These are phyloP conservation scores for Xylota segnis DNA, from an alignment of 2,888 invertebrate species.

Conservation along the genomic window DNA sequence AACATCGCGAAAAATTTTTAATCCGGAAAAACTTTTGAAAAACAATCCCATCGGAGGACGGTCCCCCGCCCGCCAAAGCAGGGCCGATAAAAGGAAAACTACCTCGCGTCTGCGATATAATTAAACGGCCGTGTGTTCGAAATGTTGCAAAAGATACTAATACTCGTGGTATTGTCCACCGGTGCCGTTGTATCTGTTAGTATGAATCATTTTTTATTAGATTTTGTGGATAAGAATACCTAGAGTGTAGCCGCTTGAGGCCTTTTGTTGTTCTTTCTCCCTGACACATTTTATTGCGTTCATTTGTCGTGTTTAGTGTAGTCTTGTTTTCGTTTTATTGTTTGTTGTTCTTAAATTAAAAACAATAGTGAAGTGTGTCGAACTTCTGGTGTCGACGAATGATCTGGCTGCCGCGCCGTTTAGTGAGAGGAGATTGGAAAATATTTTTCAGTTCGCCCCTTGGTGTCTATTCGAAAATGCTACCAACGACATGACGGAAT, in stretches of 20 bases:
- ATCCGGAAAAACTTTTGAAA: constrained; percentile 58
- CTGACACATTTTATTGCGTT: constrained; percentile 58
- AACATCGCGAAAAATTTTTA: constrained; percentile 50
- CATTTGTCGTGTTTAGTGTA: constrained; percentile 16
- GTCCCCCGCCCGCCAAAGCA: constrained; percentile 42
- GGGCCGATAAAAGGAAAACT: constrained; percentile 23
- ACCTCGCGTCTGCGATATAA: constrained; percentile 55
- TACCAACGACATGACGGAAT: constrained; percentile 37
- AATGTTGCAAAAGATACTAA: constrained; percentile 65
- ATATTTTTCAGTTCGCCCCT: constrained; percentile 42
- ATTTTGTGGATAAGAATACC: constrained; percentile 55
- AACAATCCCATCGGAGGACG: constrained; percentile 17
- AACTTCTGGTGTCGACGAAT: constrained; percentile 55
- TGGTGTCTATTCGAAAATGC: constrained; percentile 46
- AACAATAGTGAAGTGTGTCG: constrained; percentile 54
- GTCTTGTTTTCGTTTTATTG: constrained; percentile 13
- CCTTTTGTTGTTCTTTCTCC: constrained; percentile 51
- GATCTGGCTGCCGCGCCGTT: background rate
- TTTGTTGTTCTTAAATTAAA: constrained; percentile 58
- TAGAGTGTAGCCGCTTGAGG: background rate
- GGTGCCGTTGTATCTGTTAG: constrained; percentile 74
- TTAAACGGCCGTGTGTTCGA: constrained; percentile 49
- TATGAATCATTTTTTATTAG: constrained; percentile 72
- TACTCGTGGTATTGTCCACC: constrained; percentile 62
- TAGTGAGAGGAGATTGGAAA: constrained; percentile 22